phyloP scores from a whole-genome alignment of 2,113 vertebrate genomes.

The Peucedramus taeniatus region DNA sequence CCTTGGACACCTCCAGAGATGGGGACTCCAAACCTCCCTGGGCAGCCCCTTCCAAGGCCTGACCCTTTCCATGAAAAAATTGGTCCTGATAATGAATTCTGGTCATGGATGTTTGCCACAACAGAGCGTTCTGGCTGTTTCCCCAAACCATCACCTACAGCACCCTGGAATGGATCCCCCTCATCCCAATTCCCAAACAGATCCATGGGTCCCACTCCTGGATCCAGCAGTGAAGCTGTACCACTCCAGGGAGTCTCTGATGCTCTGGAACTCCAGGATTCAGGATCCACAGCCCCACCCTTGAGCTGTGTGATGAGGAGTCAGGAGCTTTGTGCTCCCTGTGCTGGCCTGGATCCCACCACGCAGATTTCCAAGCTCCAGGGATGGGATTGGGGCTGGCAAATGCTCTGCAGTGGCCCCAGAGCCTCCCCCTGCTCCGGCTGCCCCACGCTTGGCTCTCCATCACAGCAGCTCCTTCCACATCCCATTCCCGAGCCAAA shows the following conservation, averaged over 20 bases:
- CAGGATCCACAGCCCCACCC: too few species aligned
- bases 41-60: neutral
- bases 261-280: neutral
- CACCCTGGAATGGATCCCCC: neutral
- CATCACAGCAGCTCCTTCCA: neutral
- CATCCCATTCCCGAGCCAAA: neutral
- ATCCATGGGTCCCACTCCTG: neutral
- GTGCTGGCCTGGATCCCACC: neutral
- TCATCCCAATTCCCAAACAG: neutral
- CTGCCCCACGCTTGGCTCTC: rapidly evolving
- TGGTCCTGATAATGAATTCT: neutral
- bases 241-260: neutral
- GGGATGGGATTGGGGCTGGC: neutral
- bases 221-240: neutral
- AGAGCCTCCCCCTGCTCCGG: neutral
- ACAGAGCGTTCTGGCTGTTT: rapidly evolving
- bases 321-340: neutral
- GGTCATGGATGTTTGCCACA: rapidly evolving
- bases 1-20: neutral
- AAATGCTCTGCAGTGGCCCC: neutral
- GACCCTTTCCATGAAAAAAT: neutral
- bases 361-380: neutral
- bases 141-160: neutral
- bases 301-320: neutral
- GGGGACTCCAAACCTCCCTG: neutral